phyloP scores from a whole-genome alignment of 1,140 invertebrate species.

The Saccostrea echinata region DNA sequence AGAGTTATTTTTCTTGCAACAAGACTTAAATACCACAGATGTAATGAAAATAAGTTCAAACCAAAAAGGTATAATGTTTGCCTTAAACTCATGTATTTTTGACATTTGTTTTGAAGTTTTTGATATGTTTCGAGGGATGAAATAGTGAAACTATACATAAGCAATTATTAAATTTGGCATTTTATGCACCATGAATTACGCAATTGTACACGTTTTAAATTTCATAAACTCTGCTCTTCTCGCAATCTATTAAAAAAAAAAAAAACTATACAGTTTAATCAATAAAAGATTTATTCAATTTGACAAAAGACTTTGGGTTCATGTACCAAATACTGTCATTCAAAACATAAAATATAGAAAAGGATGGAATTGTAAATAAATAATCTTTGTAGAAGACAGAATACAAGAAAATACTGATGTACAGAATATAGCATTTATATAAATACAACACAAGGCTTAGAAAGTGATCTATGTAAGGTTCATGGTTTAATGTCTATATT shows the following conservation, averaged over 20 bases:
- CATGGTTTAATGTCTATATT: background rate
- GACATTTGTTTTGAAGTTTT: too few species aligned
- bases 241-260: background rate
- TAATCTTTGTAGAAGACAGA: background rate
- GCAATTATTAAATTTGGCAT: too few species aligned
- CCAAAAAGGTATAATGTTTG: too few species aligned
- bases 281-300: conserved; percentile 32
- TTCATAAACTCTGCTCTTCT: too few species aligned
- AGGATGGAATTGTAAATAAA: conserved; percentile 21
- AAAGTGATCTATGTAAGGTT: background rate
- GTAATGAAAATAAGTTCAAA: too few species aligned
- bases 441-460: conserved; percentile 16
- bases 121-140: too few species aligned
- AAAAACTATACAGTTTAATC: background rate
- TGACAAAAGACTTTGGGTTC: conserved; percentile 7
- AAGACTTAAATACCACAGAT: too few species aligned
- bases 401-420: background rate
- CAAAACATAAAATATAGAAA: background rate
- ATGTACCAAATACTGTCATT: conserved; percentile 14
- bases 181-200: too few species aligned
- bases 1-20: too few species aligned
- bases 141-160: too few species aligned
- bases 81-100: too few species aligned
- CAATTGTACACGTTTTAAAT: too few species aligned
- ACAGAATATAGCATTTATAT: background rate